These are phyloP conservation scores for Phaetusa simplex DNA, from an alignment of 2,113 vertebrate species.

Conservation along the genomic window DNA sequence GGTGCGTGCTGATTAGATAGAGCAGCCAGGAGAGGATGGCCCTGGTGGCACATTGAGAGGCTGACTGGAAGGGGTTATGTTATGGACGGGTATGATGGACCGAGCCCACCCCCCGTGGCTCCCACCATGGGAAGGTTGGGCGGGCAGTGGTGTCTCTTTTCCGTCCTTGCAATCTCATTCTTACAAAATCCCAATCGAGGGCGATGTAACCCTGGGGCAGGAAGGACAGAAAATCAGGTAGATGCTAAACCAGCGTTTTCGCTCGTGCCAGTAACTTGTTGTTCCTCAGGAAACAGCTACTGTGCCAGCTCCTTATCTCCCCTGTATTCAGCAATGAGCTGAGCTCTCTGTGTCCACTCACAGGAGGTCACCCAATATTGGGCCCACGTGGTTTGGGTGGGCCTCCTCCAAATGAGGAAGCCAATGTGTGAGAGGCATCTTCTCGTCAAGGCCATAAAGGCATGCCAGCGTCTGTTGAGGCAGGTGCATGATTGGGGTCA, in stretches of 20 bases:
- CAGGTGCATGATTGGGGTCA: background rate
- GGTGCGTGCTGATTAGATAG: background rate
- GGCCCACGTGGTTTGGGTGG: background rate
- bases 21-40: background rate
- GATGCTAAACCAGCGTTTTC: background rate
- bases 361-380: background rate
- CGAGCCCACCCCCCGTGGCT: background rate
- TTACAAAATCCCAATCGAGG: background rate
- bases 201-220: background rate
- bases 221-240: background rate
- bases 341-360: background rate
- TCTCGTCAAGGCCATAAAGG: background rate
- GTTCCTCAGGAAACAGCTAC: background rate
- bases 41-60: background rate
- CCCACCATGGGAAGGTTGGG: background rate
- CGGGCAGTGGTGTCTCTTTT: background rate
- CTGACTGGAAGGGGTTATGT: background rate
- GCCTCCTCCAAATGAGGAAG: background rate
- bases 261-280: background rate
- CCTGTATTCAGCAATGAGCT: background rate
- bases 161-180: background rate
- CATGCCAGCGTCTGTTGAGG: background rate
- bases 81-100: background rate
- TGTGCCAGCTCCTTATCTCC: background rate
- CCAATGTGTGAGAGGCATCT: fast-evolving